Conservation (phyloP, 1,140 invertebrate species). For the Amphibalanus amphitrite region DNA sequence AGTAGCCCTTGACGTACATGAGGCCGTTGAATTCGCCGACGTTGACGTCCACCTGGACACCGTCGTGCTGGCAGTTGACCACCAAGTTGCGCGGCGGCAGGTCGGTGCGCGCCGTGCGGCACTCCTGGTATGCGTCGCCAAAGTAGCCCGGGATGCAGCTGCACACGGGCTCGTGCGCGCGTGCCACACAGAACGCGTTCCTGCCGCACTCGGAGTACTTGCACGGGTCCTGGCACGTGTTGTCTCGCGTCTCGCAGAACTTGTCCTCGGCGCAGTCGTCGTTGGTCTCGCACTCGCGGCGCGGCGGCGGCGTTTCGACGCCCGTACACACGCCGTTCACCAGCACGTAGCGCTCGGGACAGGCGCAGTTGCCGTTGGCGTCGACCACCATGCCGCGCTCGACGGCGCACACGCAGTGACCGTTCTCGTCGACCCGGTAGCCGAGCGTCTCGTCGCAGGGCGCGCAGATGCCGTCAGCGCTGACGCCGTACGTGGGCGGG, state of each 20-base stretch:
- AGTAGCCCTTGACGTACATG: conserved; percentile 83
- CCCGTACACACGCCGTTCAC: conserved; percentile 16
- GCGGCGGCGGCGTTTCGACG: conserved; percentile 18
- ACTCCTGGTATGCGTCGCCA: conserved; percentile 38
- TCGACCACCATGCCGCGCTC: conserved; percentile 47
- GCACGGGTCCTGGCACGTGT: conserved; percentile 59
- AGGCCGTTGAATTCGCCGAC: conserved; percentile 69
- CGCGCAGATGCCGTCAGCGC: conserved; percentile 52
- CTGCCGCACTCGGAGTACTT: conserved; percentile 50
- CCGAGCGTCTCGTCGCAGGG: conserved; percentile 21
- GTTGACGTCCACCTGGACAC: conserved; percentile 69
- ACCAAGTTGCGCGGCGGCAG: conserved; percentile 69
- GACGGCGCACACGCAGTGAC: conserved; percentile 52
- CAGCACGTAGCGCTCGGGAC: conserved; percentile 50
- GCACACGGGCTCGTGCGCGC: conserved; percentile 57
- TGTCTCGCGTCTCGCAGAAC: conserved; percentile 46
- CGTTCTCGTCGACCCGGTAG: conserved; percentile 50
- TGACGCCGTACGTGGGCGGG: conserved; percentile 30
- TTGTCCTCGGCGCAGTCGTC: conserved; percentile 57
- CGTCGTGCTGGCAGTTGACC: conserved; percentile 76
- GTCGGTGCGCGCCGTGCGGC: conserved; percentile 43
- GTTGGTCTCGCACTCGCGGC: conserved; percentile 47
- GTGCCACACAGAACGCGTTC: conserved; percentile 58
- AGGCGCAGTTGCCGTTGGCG: conserved; percentile 55
- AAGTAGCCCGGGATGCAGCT: conserved; percentile 48